Evolutionary conservation across 2,113 vertebrate genomes (phyloP).

Genomic region (Sigmodon hispidus): DNA sequence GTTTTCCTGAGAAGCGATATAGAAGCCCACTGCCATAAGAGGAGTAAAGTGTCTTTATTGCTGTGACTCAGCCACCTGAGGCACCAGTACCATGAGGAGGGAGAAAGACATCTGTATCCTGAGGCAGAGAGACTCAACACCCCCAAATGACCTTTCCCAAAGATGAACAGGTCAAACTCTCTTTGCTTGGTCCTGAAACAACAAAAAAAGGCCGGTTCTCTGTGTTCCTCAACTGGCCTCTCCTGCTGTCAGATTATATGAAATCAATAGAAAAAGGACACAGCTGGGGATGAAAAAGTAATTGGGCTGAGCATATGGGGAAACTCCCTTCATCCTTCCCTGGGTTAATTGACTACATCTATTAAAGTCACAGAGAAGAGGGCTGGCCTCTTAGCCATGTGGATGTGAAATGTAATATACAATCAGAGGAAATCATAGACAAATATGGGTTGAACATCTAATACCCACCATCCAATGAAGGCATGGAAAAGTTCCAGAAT

Average conservation of each 20-base stretch:
- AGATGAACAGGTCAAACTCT: neutral
- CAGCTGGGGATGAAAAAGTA: conserved; percentile 10
- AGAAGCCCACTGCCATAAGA: neutral
- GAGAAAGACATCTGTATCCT: neutral
- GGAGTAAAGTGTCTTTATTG: neutral
- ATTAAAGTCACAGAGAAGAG: neutral
- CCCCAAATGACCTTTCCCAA: neutral
- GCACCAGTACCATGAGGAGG: rapidly evolving
- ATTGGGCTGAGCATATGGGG: neutral
- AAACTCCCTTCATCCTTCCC: neutral
- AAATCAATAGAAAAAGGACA: neutral
- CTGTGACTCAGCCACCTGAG: neutral
- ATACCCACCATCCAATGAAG: neutral
- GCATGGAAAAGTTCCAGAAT: neutral
- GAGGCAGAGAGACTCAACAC: neutral
- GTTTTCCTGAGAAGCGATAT: neutral
- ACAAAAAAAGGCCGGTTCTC: neutral
- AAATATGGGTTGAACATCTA: neutral
- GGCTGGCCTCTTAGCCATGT: neutral
- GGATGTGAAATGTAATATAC: neutral
- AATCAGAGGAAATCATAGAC: neutral
- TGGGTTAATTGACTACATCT: no score
- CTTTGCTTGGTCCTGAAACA: neutral
- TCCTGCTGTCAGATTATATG: neutral
- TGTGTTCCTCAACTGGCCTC: neutral